Evolutionary conservation across 2,888 invertebrate genomes (phyloP), one percentile per base, ranked within the genome.

Genomic region (Caenorhabditis sp.): DNA sequence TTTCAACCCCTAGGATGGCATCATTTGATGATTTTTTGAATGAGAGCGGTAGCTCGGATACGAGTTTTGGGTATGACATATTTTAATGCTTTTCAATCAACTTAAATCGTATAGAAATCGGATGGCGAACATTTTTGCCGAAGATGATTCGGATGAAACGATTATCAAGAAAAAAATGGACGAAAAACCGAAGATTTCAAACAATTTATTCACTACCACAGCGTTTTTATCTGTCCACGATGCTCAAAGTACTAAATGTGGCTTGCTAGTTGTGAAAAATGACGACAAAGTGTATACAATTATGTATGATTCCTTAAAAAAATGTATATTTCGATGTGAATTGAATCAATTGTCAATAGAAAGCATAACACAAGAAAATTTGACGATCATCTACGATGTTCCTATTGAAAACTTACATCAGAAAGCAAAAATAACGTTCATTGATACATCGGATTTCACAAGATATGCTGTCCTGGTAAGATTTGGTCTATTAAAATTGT

Each of bases 331-430:
- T 50, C 54, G 60, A 50, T 27, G 12, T 17, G 63, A 69, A 17
- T 56, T 69, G 56, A 59, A 69, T 50, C 49, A 50, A 26, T 8
- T 63, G 36, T 63, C 59, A 61, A 53, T 14, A 54, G 21, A 4
- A 61, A 23, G 17, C 8, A 20, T 50, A 8, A 14, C 4, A 1
- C 20, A 21, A 27, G 20, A 43, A 53, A 4, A 10, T 21, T 25
- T 26, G n/a, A 27, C 27, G 17, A 57, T 25, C 17, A 21, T 26
- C 43, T 25, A 67, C 57, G 52, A 59, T 10, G 8, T 20, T 49
- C 43, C 23, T 21, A 23, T 43, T 53, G 23, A 58, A 31, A 20
- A 20, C 17, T n/a, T 20, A 36, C 10, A 31, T 21, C 56, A 27
- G 50, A 12, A 12, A n/a, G 20, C 38, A 21, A 52, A 53, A 21